phyloP scores from a whole-genome alignment of 2,113 vertebrate genomes.

The Pituophis catenifer region DNA sequence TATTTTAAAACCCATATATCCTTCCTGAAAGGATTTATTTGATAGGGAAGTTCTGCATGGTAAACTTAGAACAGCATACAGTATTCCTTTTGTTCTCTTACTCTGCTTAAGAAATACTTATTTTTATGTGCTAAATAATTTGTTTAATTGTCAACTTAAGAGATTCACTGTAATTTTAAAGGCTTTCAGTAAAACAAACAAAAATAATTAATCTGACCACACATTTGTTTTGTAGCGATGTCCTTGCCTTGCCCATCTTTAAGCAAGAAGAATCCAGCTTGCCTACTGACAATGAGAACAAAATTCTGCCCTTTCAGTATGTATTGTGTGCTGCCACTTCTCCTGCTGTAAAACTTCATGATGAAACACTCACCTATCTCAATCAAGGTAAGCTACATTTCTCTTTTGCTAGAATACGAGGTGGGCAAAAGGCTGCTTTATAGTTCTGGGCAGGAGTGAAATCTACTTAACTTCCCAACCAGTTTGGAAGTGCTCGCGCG shows the following conservation, averaged over 20 bases:
- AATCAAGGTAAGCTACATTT: conserved; percentile 87
- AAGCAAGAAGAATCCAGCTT: conserved; percentile 96
- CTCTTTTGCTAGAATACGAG: neutral
- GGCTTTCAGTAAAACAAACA: neutral
- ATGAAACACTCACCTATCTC: conserved; percentile 97
- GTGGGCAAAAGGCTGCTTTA: neutral
- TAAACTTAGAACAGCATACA: neutral
- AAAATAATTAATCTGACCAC: neutral
- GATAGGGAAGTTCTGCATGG: neutral
- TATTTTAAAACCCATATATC: neutral
- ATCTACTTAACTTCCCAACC: too few species aligned
- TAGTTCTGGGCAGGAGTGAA: neutral
- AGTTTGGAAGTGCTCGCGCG: too few species aligned
- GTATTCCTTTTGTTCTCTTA: neutral
- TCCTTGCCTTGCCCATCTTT: conserved; percentile 96
- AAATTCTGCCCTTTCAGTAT: conserved; percentile 96
- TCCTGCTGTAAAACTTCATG: conserved; percentile 93
- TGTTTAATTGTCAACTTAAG: neutral
- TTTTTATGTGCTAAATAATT: neutral
- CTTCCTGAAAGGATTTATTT: neutral
- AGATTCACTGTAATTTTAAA: neutral
- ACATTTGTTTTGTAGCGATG: conserved; percentile 75
- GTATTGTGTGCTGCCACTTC: conserved; percentile 96
- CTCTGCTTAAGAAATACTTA: neutral
- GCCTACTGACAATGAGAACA: conserved; percentile 86